phyloP scores from a whole-genome alignment of 2,113 vertebrate genomes.

The Gopherus flavomarginatus region DNA sequence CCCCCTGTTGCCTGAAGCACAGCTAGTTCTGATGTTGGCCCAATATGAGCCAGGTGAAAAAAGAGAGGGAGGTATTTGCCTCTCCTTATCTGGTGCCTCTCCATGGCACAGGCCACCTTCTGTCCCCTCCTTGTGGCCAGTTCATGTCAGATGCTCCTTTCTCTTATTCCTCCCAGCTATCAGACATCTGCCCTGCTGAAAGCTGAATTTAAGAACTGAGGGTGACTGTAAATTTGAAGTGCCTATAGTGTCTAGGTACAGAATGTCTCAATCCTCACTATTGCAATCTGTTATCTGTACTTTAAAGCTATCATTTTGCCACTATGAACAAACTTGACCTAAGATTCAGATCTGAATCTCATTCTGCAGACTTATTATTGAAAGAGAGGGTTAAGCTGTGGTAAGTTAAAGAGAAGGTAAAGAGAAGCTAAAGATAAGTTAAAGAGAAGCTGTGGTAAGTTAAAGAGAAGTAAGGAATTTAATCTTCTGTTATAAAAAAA shows the following conservation, averaged over 20 bases:
- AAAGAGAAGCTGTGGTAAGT: neutral
- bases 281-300: conserved; percentile 27
- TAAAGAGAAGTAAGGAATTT: neutral
- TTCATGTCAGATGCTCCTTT: conserved; percentile 27
- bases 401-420: neutral
- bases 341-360: neutral
- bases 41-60: neutral
- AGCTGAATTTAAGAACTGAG: conserved; percentile 45
- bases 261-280: conserved; percentile 27
- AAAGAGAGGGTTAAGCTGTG: neutral
- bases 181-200: neutral
- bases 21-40: neutral
- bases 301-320: neutral
- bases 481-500: neutral
- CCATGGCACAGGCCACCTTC: conserved; percentile 28
- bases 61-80: neutral
- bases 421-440: too few relatives aligned
- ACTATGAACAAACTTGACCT: neutral
- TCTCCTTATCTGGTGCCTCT: conserved; percentile 26
- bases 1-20: neutral
- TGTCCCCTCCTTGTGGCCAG: neutral
- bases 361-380: neutral
- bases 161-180: conserved; percentile 3
- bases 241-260: neutral
- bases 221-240: conserved; percentile 45